Base-by-base conservation (phyloP, 2,797 vertebrate species). In the Chelon labrosus region DNA sequence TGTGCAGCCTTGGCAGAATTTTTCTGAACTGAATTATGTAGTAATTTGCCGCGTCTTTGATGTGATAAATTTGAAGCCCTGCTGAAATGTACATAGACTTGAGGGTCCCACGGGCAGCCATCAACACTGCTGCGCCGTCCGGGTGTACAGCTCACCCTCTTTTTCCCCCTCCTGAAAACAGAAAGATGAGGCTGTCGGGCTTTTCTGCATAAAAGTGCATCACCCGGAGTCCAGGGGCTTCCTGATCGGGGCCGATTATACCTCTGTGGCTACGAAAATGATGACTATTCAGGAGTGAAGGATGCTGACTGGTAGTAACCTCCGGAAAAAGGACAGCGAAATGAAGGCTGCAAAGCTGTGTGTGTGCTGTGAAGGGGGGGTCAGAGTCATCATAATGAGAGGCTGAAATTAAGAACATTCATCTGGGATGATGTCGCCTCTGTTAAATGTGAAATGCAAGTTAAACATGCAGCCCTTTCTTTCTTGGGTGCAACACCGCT, bases 291-390 rank as follows among this genome's bases (percentile, higher is more conserved):
- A 91, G 84, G 82, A 92, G 84, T 19, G 68, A 89, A 88, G 89
- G 90, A 91, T 95, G 94, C 94, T 95, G 94, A 95, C 93, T 92
- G 87, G 79, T 89, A 89, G 83, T 88, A 91, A 91, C 89, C 92
- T 93, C 89, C 49, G 87, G 89, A 90, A 93, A 84, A 85, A 44
- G 91, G 91, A 93, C 89, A 72, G 80, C 71, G 70, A 80, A 91
- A 91, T 86, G 83, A 89, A 88, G 79, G 76, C 83, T 80, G 77
- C 31, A 54, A 78, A 75, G 52, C 39, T 61, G 53, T 65, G 67
- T 51, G 54, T 47, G 55, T 39, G 55, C 20, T 7, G 19, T 22
- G 37, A 25, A 25, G n/a, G 31, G 46, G 53, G 59, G 25, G 63
- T 65, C 73, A 55, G 66, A 77, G 64, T 79, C 53, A 83, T 91